Percentiles rank a stretch among this genome's conserved stretches.
Conservation (phyloP, 2,113 vertebrate genomes). For the Scomber japonicus region DNA sequence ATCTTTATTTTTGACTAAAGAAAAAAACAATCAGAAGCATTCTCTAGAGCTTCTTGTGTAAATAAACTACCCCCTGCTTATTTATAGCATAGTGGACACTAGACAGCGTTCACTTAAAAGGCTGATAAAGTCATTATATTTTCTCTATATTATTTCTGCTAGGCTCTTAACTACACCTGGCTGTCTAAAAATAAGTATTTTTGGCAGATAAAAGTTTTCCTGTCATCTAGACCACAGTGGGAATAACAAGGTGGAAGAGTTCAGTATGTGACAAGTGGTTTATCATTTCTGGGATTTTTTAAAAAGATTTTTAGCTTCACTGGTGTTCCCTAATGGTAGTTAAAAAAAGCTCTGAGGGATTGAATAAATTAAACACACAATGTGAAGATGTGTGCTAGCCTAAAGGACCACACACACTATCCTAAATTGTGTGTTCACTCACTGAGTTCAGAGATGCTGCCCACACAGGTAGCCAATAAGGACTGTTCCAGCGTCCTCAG, state of each 20-base stretch:
- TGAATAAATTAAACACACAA: slow-evolving; percentile 1
- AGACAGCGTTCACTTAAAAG: slow-evolving; percentile 37
- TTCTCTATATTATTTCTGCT: slow-evolving; percentile 24
- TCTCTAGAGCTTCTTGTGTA: slow-evolving; percentile 30
- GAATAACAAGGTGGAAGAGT: not conserved
- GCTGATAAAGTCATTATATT: slow-evolving; percentile 41
- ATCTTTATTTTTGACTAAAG: too few species aligned
- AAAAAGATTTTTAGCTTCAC: not conserved
- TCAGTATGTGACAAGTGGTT: slow-evolving; percentile 7
- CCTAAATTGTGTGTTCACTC: slow-evolving; percentile 75
- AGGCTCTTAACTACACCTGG: slow-evolving; percentile 10
- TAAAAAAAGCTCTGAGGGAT: not conserved
- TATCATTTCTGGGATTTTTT: not conserved
- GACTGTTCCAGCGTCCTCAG: slow-evolving; percentile 98
- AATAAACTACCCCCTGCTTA: slow-evolving; percentile 23
- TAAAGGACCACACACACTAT: not conserved
- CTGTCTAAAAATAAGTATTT: slow-evolving; percentile 29
- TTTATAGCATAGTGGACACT: slow-evolving; percentile 36
- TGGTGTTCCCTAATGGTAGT: not conserved
- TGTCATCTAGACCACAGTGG: not conserved
- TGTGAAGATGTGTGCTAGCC: not conserved
- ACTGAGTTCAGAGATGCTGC: slow-evolving; percentile 99
- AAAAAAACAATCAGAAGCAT: slow-evolving; percentile 5
- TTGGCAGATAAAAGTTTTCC: slow-evolving; percentile 18
- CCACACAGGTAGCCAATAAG: slow-evolving; percentile 96